Base-by-base conservation (phyloP, 1,140 invertebrate species). In the Gryon sp. region DNA sequence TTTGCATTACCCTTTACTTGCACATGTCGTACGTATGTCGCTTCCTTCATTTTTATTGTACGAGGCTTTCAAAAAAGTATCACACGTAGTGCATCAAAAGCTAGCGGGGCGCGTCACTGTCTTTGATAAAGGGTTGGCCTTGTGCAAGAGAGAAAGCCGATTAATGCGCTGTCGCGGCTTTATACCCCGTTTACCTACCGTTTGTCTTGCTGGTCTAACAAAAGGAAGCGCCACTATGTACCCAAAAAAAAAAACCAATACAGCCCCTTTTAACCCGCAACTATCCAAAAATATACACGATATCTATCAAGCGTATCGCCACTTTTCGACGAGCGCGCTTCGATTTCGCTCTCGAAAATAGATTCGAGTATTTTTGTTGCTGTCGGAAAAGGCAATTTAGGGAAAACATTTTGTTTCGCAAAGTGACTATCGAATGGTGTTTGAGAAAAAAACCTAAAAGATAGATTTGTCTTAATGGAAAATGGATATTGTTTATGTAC, bases 91-190 rank as follows among this genome's bases (percentile, higher is more conserved):
- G 66, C 66, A 70, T 70, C 66, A 70, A 70, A 60, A 60, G 45
- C 28, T 60, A 70, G 36, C 46, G 52, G 40, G 19, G 32, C 52
- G 52, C 59, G 19, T 59, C n/a, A n/a, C 40, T 59, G 40, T 57
- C 48, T 73, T 55, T 73, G 68, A 73, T 53, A 57, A 55, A 73
- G 59, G 57, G 59, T 8, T 63, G 52, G 50, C 52, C 57, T 19
- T 65, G 40, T 24, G 20, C n/a, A n/a, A n/a, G n/a, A n/a, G n/a
- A n/a, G n/a, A 46, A 52, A 59, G 38, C 69, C 63, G 59, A 63
- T 73, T 63, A 73, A 73, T 73, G 69, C 57, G 59, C 59, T 59
- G 30, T 59, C 68, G 55, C 40, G 57, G 68, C 68, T 72, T 72
- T 53, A 60, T 59, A 45, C 26, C 59, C 34, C 69, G 40, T 69